phyloP scores from a whole-genome alignment of 2,888 invertebrate species.

The Zonitis immaculata region DNA sequence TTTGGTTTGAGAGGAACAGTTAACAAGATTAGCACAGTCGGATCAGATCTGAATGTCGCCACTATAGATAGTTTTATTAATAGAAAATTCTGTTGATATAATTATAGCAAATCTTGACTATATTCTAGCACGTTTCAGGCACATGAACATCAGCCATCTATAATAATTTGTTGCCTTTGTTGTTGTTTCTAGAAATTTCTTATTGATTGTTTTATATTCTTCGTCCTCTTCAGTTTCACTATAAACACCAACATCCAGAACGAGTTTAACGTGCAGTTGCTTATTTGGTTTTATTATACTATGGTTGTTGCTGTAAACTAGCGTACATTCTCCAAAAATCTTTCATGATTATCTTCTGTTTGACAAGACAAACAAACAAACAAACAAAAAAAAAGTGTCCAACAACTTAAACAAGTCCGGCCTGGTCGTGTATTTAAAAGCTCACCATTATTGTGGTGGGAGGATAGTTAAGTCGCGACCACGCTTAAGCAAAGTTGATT shows the following conservation, averaged over 20 bases:
- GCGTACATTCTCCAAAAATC: slow-evolving; percentile 22
- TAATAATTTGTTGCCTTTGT: slow-evolving; percentile 14
- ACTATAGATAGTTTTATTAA: slow-evolving; percentile 2
- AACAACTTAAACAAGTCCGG: neutral
- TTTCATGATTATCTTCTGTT: slow-evolving; percentile 17
- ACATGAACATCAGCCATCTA: slow-evolving; percentile 23
- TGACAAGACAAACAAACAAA: too few relatives aligned
- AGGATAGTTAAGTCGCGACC: slow-evolving; percentile 19
- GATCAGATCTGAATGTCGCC: neutral
- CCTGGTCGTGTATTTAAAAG: slow-evolving; percentile 21
- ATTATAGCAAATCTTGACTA: slow-evolving; percentile 14
- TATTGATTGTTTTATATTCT: slow-evolving; percentile 3
- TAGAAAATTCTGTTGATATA: slow-evolving; percentile 4
- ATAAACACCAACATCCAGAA: slow-evolving; percentile 21
- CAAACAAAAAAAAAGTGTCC: too few relatives aligned
- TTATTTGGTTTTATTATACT: slow-evolving; percentile 16
- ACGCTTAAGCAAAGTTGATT: slow-evolving; percentile 10
- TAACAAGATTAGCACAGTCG: neutral
- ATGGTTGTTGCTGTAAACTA: slow-evolving; percentile 12
- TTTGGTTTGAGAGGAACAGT: neutral
- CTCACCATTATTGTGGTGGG: slow-evolving; percentile 22
- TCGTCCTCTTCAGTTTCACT: neutral
- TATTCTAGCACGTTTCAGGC: slow-evolving; percentile 26
- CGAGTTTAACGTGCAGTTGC: slow-evolving; percentile 24
- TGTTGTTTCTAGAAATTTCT: neutral